Evolutionary conservation across 2,113 vertebrate genomes (phyloP).

Genomic region (Tiliqua scincoides): DNA sequence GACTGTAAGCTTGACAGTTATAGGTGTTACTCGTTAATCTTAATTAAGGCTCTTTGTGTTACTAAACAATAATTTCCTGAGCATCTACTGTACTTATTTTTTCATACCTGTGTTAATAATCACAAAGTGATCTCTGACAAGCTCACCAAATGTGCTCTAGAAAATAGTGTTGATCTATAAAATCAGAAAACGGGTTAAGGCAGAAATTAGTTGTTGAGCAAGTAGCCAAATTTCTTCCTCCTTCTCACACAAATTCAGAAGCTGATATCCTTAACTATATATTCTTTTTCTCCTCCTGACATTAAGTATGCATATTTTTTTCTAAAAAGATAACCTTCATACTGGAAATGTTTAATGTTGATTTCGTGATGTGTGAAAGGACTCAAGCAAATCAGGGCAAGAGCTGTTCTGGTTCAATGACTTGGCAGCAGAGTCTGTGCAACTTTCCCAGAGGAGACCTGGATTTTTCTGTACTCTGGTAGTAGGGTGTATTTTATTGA

Average conservation of each 20-base stretch:
- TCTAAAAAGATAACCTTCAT: not conserved
- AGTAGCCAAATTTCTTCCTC: not conserved
- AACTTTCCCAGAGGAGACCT: not conserved
- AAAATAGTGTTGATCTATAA: not conserved
- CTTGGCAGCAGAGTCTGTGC: not conserved
- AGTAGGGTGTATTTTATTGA: constrained; percentile 17
- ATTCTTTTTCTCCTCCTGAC: not conserved
- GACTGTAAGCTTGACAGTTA: no score
- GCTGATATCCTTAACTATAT: not conserved
- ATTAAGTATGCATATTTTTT: not conserved
- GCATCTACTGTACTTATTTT: not conserved
- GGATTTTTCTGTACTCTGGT: not conserved
- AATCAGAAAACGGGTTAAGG: not conserved
- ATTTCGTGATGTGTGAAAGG: not conserved
- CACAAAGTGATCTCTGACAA: not conserved
- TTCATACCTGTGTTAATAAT: not conserved
- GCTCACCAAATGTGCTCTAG: not conserved
- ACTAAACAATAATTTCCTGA: not conserved
- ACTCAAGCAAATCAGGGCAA: not conserved
- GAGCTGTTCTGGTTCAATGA: not conserved
- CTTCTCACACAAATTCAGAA: not conserved
- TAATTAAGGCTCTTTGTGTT: not conserved
- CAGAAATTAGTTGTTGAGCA: not conserved
- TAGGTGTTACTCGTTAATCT: not conserved
- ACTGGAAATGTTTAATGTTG: not conserved